A percentile compares a stretch with the other conserved stretches of the same genome.
phyloP scores from a whole-genome alignment of 2,797 vertebrate genomes.

The Eupleurogrammus muticus region DNA sequence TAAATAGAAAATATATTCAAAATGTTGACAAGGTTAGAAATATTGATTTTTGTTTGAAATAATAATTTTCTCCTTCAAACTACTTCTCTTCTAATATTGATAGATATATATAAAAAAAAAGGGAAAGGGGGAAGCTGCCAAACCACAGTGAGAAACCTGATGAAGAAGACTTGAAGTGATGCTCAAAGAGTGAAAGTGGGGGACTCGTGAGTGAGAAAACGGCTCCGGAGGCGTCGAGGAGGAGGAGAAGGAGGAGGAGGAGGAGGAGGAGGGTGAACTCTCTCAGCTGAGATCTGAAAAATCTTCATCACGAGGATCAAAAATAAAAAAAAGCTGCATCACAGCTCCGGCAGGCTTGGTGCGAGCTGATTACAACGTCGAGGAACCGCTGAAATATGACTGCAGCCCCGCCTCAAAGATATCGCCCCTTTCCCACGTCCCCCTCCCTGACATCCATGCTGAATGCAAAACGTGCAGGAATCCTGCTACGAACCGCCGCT shows the following conservation, averaged over 20 bases:
- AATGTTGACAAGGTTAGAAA: no score
- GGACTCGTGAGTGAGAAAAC: conserved; percentile 8
- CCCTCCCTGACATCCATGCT: conserved; percentile 36
- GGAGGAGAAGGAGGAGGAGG: conserved; percentile 7
- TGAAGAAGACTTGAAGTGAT: background rate
- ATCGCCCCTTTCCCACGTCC: conserved; percentile 24
- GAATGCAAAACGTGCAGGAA: conserved; percentile 24
- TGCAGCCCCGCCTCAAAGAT: background rate
- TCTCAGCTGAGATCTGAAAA: conserved; percentile 25
- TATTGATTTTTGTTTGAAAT: no score
- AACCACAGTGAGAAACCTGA: conserved; percentile 1
- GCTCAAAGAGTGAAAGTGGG: conserved; percentile 1
- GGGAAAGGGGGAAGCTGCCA: background rate
- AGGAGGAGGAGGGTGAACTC: conserved; percentile 4
- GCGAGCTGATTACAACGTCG: conserved; percentile 17
- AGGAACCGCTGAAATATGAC: conserved; percentile 29
- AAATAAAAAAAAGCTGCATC: conserved; percentile 15
- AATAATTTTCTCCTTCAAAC: no score
- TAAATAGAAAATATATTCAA: no score
- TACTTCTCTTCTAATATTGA: no score
- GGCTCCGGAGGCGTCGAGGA: background rate
- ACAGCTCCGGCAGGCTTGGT: conserved; percentile 6
- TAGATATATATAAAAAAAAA: background rate
- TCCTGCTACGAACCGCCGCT: conserved; percentile 41
- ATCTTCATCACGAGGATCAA: conserved; percentile 22